phyloP scores from a whole-genome alignment of 2,888 invertebrate species.

The Nomada ruficornis region DNA sequence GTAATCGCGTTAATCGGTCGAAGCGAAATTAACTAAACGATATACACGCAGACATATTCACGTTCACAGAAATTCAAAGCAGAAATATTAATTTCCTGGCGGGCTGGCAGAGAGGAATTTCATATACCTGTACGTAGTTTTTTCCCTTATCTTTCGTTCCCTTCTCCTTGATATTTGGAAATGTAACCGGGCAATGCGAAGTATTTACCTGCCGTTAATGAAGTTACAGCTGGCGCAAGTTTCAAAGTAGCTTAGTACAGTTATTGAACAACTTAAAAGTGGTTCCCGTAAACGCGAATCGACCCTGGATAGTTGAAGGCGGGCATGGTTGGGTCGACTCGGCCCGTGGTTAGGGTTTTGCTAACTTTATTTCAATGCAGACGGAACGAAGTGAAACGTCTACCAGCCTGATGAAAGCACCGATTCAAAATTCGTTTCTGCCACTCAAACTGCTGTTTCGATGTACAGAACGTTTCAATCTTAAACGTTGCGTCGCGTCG shows the following conservation, averaged over 20 bases:
- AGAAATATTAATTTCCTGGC: constrained; percentile 16
- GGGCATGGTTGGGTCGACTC: constrained; percentile 26
- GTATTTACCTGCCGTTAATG: constrained; percentile 58
- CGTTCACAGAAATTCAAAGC: background rate
- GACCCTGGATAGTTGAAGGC: constrained; percentile 38
- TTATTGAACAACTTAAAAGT: constrained; percentile 50
- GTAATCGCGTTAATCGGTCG: background rate
- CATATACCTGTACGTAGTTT: background rate
- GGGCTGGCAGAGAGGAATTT: background rate
- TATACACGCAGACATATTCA: background rate
- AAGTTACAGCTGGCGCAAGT: constrained; percentile 49
- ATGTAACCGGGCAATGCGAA: constrained; percentile 38
- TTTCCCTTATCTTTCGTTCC: background rate
- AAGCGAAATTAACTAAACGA: background rate
- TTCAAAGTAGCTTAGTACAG: constrained; percentile 48
- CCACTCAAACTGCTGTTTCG: constrained; percentile 32
- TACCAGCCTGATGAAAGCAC: constrained; percentile 41
- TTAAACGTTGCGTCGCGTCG: constrained; percentile 11
- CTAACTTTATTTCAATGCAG: constrained; percentile 72
- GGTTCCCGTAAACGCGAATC: constrained; percentile 51
- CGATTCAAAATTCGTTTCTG: constrained; percentile 57
- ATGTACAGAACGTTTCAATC: constrained; percentile 3
- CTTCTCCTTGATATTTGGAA: constrained; percentile 19
- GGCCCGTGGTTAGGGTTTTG: constrained; percentile 65
- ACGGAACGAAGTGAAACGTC: constrained; percentile 57